Evolutionary conservation across 2,888 invertebrate species (phyloP), one percentile per base, ranked within the genome.

Genomic region (Drosophila cracens): DNA sequence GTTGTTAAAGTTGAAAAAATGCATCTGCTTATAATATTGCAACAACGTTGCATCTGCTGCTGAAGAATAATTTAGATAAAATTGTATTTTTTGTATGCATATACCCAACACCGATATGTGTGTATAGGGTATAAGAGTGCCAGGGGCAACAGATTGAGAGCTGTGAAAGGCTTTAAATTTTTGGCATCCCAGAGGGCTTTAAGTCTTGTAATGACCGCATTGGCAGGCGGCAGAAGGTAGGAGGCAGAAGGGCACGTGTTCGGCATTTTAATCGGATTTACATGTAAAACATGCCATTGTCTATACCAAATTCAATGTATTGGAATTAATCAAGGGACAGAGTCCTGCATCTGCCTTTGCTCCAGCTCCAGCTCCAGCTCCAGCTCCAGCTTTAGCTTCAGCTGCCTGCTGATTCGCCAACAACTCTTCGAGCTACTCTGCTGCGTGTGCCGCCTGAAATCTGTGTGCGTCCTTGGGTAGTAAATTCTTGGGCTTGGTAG

Each of bases 301-400:
- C 83, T 88, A 81, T 78, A 74, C 63, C 60, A 81, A 74, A 83
- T 83, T 86, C 84, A 87, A 87, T 87, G 87, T 86, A 84, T 86
- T 86, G 87, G 87, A 87, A 87, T 81, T 87, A 88, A 88, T 76
- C 78, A 82, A 82, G 79, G 77, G 64, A 68, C 70, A 70, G 59
- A 34, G 62, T 38, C 51, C 43, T 66, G 49, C 36, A 38, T 27
- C 49, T 72, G 52, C 43, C 38, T 18, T 31, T 40, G 18, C 29
- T 46, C 13, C 49, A 11, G 18, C 21, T 25, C 16, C 3, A 43
- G 16, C 21, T 46, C 48, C 29, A 11, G n/a, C 10, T 21, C 5
- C 33, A 21, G 11, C 31, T 36, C 34, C 18, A 38, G 31, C 25
- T 29, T 33, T 10, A 33, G 33, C 33, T 31, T 31, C 31, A 31